A percentile compares a stretch with the other conserved stretches of the same genome.
phyloP scores from a whole-genome alignment of 2,888 invertebrate genomes.

The Cephus nigrinus region DNA sequence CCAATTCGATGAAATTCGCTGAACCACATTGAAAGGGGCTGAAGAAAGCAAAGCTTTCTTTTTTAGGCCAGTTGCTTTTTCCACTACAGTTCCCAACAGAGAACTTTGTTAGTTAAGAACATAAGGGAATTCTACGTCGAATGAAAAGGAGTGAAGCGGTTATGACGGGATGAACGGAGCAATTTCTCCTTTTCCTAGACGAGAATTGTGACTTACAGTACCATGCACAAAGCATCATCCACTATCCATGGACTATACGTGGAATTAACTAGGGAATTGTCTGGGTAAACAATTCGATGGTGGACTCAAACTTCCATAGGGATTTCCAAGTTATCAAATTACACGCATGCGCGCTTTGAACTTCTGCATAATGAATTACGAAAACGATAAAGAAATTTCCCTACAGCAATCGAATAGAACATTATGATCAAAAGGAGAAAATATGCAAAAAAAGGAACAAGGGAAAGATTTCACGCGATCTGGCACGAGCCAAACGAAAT shows the following conservation, averaged over 20 bases:
- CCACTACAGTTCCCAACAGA: too few relatives aligned
- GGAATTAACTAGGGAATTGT: background rate
- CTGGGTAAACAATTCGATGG: background rate
- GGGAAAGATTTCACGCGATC: background rate
- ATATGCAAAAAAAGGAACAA: background rate
- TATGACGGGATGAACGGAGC: background rate
- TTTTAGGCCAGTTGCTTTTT: too few relatives aligned
- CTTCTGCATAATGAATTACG: background rate
- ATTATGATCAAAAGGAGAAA: background rate
- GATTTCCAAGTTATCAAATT: background rate
- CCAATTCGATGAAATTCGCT: too few relatives aligned
- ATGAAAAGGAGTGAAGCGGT: background rate
- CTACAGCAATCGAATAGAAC: background rate
- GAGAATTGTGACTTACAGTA: background rate
- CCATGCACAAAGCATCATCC: background rate
- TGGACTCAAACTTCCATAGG: background rate
- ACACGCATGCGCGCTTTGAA: too few relatives aligned
- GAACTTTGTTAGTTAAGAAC: background rate
- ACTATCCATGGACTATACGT: background rate
- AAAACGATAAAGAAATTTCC: background rate
- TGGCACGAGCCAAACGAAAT: background rate
- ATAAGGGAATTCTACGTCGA: background rate
- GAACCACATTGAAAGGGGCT: too few relatives aligned
- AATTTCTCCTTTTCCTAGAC: background rate
- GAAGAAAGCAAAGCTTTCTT: too few relatives aligned